Evolutionary conservation across 1,140 invertebrate species (phyloP), one percentile per base, ranked within the genome.

Genomic region (Acromyrmex heyeri): DNA sequence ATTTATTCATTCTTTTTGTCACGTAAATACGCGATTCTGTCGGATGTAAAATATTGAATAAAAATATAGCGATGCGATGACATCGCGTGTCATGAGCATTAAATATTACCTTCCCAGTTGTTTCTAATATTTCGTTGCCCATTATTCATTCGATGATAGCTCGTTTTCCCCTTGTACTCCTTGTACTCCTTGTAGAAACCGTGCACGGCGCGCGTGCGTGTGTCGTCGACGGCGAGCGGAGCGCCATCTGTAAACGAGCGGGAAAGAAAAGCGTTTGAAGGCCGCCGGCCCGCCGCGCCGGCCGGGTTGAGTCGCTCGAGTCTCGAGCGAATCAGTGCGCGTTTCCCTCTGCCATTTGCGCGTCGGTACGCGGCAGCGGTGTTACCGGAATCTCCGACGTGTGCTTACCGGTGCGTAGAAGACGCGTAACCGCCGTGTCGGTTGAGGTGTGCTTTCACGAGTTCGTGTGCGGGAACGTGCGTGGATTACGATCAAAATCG

Each of bases 201-300:
- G 18, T n/a, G 67, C 50, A 27, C 34, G 38, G 67, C 38, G 55
- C 79, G 69, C 79, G 79, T 69, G 55, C 67, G 24, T 12, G 55
- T 30, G 38, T 24, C 21, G 34, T 10, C 8, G 50, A 67, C 64
- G 50, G 38, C 78, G 78, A 18, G 14, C 3, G 21, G 16, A 24
- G 90, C 93, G 94, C 91, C 94, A 93, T 93, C 94, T 95, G 90
- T 87, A 94, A 94, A 93, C 89, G 91, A 94, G 94, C 94, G 94
- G 93, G 93, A 94, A 95, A 94, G 93, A 91, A 91, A 92, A 92
- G 75, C 86, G 93, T 95, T 95, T 95, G 93, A 95, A 95, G 94
- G 94, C 94, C 94, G 94, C 93, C 92, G 93, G 92, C 90, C 93
- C 91, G 93, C 93, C 93, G 93, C 91, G 94, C 94, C 93, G 93